Conservation (phyloP, 2,888 invertebrate genomes). For the Polydesmus complanatus region DNA sequence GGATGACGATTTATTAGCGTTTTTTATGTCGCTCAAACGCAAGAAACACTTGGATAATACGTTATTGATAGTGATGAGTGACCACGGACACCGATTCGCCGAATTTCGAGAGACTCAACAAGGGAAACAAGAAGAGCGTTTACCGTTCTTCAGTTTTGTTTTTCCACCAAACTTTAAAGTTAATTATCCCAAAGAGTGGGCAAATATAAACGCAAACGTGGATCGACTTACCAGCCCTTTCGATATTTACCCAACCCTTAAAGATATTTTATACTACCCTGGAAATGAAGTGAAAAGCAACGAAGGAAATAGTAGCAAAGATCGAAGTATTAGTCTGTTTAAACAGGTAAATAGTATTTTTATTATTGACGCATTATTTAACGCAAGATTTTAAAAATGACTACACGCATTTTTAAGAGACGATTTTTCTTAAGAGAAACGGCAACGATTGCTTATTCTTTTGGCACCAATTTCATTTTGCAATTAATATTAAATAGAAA, state of each 20-base stretch:
- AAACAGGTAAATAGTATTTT: not conserved
- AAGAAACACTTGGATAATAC: slow-evolving; percentile 59
- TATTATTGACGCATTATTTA: not conserved
- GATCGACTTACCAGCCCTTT: slow-evolving; percentile 68
- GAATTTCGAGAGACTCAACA: slow-evolving; percentile 69
- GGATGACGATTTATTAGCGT: slow-evolving; percentile 50
- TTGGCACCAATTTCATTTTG: too few species aligned
- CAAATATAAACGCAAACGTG: slow-evolving; percentile 45
- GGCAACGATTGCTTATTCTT: too few species aligned
- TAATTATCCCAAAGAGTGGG: slow-evolving; percentile 44
- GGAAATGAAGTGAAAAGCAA: not conserved
- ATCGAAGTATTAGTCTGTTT: slow-evolving; percentile 9
- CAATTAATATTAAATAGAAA: too few species aligned
- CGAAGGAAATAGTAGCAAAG: not conserved
- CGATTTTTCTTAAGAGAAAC: too few species aligned
- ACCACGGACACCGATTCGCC: slow-evolving; percentile 80
- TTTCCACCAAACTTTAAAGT: slow-evolving; percentile 56
- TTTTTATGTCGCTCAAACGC: slow-evolving; percentile 44
- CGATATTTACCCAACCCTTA: slow-evolving; percentile 68
- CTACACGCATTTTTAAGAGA: too few species aligned
- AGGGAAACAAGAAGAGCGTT: slow-evolving; percentile 66
- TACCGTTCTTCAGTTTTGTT: slow-evolving; percentile 69
- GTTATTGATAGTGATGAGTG: slow-evolving; percentile 74
- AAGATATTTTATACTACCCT: slow-evolving; percentile 45
- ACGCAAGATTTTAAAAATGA: too few species aligned